phyloP scores from a whole-genome alignment of 2,113 vertebrate genomes.

The Rhabdornis inornatus region DNA sequence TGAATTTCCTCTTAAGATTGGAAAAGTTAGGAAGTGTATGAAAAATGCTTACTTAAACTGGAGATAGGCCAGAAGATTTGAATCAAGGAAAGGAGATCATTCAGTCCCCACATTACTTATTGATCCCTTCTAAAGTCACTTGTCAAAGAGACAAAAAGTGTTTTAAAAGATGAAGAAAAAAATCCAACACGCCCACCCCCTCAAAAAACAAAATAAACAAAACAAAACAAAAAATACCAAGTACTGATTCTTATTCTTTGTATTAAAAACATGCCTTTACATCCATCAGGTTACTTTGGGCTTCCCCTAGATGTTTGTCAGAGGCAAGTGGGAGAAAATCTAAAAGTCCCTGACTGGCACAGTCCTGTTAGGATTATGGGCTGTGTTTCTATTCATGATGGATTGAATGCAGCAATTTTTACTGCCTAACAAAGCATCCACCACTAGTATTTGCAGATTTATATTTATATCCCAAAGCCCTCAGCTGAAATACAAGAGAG shows the following conservation, averaged over 20 bases:
- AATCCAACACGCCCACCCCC: fast-evolving
- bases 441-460: neutral
- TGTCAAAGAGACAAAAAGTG: neutral
- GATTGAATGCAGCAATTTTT: neutral
- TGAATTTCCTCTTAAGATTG: neutral
- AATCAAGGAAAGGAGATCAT: neutral
- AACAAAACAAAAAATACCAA: neutral
- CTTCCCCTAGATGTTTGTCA: neutral
- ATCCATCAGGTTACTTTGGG: neutral
- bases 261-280: neutral
- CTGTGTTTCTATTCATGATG: neutral
- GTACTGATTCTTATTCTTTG: neutral
- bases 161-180: neutral
- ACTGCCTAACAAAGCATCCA: neutral
- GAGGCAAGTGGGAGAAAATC: neutral
- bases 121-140: neutral
- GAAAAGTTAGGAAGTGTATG: neutral
- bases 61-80: neutral
- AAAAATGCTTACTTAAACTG: neutral
- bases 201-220: too few relatives aligned
- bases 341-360: neutral
- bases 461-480: neutral
- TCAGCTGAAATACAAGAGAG: conserved; percentile 1
- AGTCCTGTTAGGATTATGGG: neutral
- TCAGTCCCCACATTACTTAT: neutral